Conservation (phyloP, 2,797 vertebrate species). For the Scyliorhinus canicula region DNA sequence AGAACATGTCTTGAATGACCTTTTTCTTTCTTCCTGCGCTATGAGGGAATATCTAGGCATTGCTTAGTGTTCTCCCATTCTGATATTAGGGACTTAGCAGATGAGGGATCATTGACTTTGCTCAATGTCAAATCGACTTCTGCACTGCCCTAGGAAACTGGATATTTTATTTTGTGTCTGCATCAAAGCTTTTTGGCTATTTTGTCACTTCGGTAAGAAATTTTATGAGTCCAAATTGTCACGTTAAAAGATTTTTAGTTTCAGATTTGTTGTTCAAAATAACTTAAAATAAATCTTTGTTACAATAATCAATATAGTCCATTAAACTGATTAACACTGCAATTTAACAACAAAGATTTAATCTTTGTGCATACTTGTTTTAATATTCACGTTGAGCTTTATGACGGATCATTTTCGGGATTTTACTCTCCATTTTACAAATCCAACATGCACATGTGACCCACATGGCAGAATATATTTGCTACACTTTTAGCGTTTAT, state of each 20-base stretch:
- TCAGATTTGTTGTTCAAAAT: neutral
- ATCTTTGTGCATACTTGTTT: neutral
- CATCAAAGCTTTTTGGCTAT: neutral
- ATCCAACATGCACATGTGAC: neutral
- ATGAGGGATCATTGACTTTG: neutral
- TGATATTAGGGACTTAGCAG: neutral
- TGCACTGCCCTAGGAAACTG: neutral
- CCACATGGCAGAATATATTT: neutral
- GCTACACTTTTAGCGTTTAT: neutral
- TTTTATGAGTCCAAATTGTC: neutral
- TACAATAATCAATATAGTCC: neutral
- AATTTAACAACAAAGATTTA: neutral
- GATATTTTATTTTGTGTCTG: neutral
- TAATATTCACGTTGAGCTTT: neutral
- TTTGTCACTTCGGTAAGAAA: neutral
- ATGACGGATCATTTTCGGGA: neutral
- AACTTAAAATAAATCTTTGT: neutral
- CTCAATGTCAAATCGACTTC: neutral
- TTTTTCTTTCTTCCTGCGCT: neutral
- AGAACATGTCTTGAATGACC: neutral
- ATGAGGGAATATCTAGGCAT: neutral
- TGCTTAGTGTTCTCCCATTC: neutral
- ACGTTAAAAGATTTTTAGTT: neutral
- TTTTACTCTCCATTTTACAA: neutral
- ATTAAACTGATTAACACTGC: neutral